These are phyloP conservation scores for Papilio gigon DNA, from an alignment of 2,888 invertebrate species.

Conservation along the genomic window DNA sequence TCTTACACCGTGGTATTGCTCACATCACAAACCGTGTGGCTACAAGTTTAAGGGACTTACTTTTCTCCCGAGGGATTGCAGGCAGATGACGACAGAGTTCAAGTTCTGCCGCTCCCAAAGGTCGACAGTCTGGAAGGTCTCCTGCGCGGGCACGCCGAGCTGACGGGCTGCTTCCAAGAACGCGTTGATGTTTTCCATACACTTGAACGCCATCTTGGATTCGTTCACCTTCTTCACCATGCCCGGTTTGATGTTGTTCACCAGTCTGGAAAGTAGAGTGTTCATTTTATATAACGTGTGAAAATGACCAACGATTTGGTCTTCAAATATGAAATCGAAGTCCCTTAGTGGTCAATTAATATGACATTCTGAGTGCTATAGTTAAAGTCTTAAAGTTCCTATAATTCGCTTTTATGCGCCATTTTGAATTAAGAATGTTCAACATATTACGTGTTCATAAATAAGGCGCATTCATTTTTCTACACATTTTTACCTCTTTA, in stretches of 20 bases:
- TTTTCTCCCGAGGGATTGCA: slow-evolving; percentile 97
- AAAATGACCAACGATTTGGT: slow-evolving; percentile 9
- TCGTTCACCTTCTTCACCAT: slow-evolving; percentile 96
- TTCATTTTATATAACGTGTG: not conserved
- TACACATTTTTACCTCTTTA: too few relatives aligned
- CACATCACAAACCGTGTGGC: too few relatives aligned
- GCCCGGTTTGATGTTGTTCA: slow-evolving; percentile 92
- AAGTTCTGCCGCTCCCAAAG: slow-evolving; percentile 98
- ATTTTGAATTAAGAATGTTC: too few relatives aligned
- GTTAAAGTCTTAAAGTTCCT: too few relatives aligned
- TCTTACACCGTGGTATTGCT: too few relatives aligned
- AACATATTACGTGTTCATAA: too few relatives aligned
- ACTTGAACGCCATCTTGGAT: slow-evolving; percentile 96
- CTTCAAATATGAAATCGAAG: not conserved
- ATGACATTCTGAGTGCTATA: too few relatives aligned
- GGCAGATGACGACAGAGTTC: slow-evolving; percentile 96
- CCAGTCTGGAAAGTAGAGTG: slow-evolving; percentile 84
- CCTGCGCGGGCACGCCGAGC: slow-evolving; percentile 95
- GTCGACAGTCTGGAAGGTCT: slow-evolving; percentile 98
- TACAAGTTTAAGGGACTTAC: too few relatives aligned
- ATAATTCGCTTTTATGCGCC: too few relatives aligned
- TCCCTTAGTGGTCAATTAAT: too few relatives aligned
- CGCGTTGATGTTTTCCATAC: slow-evolving; percentile 99
- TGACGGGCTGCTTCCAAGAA: slow-evolving; percentile 92
- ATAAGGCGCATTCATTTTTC: too few relatives aligned